These are phyloP conservation scores for Plutella xylostella DNA, from an alignment of 2,888 invertebrate genomes.

Conservation along the genomic window DNA sequence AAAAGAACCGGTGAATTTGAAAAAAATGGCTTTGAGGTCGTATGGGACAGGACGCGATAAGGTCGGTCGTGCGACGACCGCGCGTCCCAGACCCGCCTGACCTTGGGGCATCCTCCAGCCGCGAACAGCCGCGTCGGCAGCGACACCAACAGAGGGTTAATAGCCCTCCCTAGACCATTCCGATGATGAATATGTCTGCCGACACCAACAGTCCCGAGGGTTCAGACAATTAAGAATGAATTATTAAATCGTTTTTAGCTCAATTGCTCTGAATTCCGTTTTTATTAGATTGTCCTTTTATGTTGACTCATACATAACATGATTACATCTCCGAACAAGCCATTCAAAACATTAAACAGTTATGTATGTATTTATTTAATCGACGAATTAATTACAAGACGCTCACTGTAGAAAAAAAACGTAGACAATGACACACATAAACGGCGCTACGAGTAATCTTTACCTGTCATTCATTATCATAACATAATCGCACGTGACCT, in stretches of 20 bases:
- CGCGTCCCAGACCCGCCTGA: slow-evolving; percentile 32
- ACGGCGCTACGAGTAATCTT: neutral
- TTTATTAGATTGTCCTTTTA: no score
- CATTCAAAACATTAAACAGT: no score
- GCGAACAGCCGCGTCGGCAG: slow-evolving; percentile 27
- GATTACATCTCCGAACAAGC: no score
- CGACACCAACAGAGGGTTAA: slow-evolving; percentile 33
- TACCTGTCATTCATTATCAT: neutral
- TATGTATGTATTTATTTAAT: no score
- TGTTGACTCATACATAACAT: no score
- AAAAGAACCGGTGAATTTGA: slow-evolving; percentile 14
- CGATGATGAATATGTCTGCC: slow-evolving; percentile 10
- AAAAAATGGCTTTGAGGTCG: slow-evolving; percentile 22
- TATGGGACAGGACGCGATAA: slow-evolving; percentile 24
- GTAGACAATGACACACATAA: neutral
- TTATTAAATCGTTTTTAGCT: no score
- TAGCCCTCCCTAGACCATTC: slow-evolving; percentile 28
- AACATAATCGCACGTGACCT: slow-evolving; percentile 12
- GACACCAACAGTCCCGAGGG: no score
- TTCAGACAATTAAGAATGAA: neutral
- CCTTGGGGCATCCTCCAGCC: slow-evolving; percentile 50
- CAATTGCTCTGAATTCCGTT: no score
- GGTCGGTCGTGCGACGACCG: slow-evolving; percentile 50
- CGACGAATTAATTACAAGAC: neutral
- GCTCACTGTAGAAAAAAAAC: neutral